phyloP scores from a whole-genome alignment of 2,797 vertebrate species.

The Phoxinus dragarum region DNA sequence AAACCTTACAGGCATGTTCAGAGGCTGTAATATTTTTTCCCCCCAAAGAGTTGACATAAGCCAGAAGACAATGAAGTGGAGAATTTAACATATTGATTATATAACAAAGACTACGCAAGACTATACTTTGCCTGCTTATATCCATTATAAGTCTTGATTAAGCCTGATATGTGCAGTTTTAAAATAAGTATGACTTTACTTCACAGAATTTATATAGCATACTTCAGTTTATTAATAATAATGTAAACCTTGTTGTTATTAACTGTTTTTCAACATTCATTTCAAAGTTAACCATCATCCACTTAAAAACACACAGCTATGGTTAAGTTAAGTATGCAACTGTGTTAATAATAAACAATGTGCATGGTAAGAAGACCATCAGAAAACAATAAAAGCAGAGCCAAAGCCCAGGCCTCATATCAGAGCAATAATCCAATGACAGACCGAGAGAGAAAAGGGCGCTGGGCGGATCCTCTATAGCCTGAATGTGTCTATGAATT shows the following conservation, averaged over 20 bases:
- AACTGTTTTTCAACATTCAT: neutral
- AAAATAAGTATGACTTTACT: no score
- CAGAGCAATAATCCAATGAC: neutral
- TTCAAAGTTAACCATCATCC: neutral
- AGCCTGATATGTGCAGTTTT: neutral
- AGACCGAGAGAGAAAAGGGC: neutral
- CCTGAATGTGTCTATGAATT: neutral
- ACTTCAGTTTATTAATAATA: neutral
- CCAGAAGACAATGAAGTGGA: neutral
- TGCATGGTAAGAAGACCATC: neutral
- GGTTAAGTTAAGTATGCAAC: neutral
- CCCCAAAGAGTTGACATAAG: neutral
- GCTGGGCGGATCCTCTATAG: conserved; percentile 30
- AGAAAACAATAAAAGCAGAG: conserved; percentile 9
- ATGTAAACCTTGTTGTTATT: neutral
- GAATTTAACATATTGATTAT: neutral
- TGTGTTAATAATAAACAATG: neutral
- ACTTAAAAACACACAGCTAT: neutral
- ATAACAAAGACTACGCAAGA: neutral
- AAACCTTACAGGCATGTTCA: neutral
- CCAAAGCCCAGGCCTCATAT: conserved; percentile 2
- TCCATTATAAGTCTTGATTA: neutral
- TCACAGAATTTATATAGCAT: neutral
- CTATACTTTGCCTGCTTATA: neutral
- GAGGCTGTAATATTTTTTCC: neutral